A percentile compares a stretch with the other conserved stretches of the same genome.
phyloP scores from a whole-genome alignment of 1,140 invertebrate genomes.

The Drosophila arawakana region DNA sequence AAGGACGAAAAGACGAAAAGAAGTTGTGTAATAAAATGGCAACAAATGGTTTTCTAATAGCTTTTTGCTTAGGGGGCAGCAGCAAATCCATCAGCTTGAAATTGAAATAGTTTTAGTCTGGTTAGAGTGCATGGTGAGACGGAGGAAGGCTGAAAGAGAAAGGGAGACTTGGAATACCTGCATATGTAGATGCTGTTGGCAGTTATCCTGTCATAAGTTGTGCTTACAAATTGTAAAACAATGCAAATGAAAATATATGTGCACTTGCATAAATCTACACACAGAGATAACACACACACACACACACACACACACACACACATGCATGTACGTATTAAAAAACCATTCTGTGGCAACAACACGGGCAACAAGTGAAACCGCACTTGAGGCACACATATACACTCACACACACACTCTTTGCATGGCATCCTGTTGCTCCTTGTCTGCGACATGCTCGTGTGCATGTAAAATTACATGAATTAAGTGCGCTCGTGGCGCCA shows the following conservation, averaged over 20 bases:
- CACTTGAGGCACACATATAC: constrained; percentile 44
- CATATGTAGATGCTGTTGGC: constrained; percentile 39
- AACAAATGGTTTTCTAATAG: constrained; percentile 76
- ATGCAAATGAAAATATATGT: constrained; percentile 75
- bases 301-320: constrained; percentile 27
- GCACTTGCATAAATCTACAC: constrained; percentile 47
- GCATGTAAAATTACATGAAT: constrained; percentile 82
- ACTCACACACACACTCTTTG: constrained; percentile 5
- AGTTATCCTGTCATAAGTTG: constrained; percentile 81
- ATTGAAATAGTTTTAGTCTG: constrained; percentile 61
- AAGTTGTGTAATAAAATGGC: constrained; percentile 10
- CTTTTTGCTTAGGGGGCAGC: constrained; percentile 48
- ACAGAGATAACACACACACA: constrained; percentile 23
- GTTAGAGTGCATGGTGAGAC: neutral
- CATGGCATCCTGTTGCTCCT: constrained; percentile 72
- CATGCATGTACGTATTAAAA: constrained; percentile 36
- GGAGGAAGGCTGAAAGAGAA: neutral
- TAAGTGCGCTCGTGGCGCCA: constrained; percentile 68
- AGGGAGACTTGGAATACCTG: constrained; percentile 5
- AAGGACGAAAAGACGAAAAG: constrained; percentile 13
- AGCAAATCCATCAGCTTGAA: constrained; percentile 66
- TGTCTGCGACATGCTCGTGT: constrained; percentile 57
- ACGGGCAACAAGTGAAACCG: constrained; percentile 77
- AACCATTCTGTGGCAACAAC: constrained; percentile 38
- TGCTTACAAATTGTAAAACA: constrained; percentile 83